Conservation (phyloP, 2,888 invertebrate genomes). For the Tyria jacobaeae region DNA sequence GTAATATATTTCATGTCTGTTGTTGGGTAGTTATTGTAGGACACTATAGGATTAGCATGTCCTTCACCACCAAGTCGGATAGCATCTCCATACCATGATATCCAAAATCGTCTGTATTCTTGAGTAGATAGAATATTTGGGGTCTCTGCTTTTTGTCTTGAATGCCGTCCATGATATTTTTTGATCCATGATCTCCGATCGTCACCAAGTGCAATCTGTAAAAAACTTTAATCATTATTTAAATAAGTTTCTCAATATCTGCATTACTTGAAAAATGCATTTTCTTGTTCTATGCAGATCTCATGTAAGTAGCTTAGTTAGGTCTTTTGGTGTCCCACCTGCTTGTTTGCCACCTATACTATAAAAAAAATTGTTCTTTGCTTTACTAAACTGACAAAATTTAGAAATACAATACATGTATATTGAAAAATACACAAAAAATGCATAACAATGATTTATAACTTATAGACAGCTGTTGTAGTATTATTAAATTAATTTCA, state of each 20-base stretch:
- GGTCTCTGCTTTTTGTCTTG: conserved; percentile 57
- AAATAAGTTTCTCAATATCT: background rate
- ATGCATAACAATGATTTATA: no score
- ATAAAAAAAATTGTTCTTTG: no score
- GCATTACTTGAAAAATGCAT: background rate
- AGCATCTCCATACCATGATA: conserved; percentile 79
- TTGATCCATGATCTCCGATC: conserved; percentile 55
- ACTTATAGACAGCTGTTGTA: no score
- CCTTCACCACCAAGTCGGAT: conserved; percentile 73
- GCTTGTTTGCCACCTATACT: no score
- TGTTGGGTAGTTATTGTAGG: conserved; percentile 35
- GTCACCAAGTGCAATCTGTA: conserved; percentile 58
- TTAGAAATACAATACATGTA: no score
- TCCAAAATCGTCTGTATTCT: conserved; percentile 78
- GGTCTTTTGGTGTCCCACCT: no score
- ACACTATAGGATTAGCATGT: conserved; percentile 62
- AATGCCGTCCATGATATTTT: conserved; percentile 30
- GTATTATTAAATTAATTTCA: no score
- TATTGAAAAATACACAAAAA: no score
- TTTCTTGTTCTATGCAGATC: no score
- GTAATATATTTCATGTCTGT: conserved; percentile 58
- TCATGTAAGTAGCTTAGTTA: no score
- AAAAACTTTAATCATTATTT: background rate
- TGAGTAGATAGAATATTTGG: conserved; percentile 75
- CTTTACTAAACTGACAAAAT: no score